A percentile compares a stretch with the other conserved stretches of the same genome.
Conservation (phyloP, 37 sponge, comb jelly and placozoan species). For the Ianthella basta region DNA sequence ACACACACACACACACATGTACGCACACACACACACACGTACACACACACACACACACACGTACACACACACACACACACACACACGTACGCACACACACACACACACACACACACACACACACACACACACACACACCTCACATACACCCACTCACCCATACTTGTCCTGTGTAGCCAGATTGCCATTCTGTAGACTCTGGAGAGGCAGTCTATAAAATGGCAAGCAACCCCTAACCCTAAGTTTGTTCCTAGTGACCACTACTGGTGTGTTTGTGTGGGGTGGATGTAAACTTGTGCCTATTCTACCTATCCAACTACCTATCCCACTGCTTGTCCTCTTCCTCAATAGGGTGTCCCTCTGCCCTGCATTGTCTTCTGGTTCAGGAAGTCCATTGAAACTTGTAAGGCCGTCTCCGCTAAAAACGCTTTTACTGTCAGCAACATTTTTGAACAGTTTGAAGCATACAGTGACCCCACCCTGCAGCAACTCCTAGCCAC, state of each 20-base stretch:
- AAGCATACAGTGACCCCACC: too few relatives aligned
- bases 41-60: conserved; percentile 33
- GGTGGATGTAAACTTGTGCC: too few relatives aligned
- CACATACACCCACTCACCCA: not conserved
- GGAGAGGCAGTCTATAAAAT: too few relatives aligned
- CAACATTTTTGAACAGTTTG: too few relatives aligned
- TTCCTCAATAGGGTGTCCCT: not conserved
- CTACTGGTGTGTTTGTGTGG: not conserved
- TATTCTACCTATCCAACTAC: too few relatives aligned
- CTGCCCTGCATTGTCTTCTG: not conserved
- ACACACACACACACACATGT: conserved; percentile 2
- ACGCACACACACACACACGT: conserved; percentile 5
- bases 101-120: conserved; percentile 41
- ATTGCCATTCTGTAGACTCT: not conserved
- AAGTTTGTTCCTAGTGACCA: too few relatives aligned
- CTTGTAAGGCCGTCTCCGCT: too few relatives aligned
- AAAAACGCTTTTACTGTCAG: too few relatives aligned
- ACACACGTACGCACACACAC: not conserved
- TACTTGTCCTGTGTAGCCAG: not conserved
- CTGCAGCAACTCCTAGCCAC: too few relatives aligned
- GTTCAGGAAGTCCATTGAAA: not conserved
- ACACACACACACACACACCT: conserved; percentile 36
- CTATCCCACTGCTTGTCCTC: too few relatives aligned
- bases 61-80: conserved; percentile 35
- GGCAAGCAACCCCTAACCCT: too few relatives aligned